Percentiles rank a stretch among this genome's conserved stretches.
These are phyloP conservation scores for Aricia agestis DNA, from an alignment of 1,140 invertebrate species.

Conservation along the genomic window DNA sequence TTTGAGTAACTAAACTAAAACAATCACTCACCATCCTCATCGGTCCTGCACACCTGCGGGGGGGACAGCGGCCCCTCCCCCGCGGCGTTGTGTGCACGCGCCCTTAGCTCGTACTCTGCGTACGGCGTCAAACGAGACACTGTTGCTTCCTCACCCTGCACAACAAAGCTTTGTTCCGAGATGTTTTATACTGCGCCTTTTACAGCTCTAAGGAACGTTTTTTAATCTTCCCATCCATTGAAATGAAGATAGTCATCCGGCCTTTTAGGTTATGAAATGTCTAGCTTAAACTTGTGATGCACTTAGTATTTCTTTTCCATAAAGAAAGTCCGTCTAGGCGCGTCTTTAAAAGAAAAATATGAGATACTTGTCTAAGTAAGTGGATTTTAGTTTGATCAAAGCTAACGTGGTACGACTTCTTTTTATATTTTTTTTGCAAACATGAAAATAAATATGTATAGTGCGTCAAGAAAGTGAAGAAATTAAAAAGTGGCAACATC, in stretches of 20 bases:
- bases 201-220: conserved; percentile 2
- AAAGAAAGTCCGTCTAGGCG: too few relatives aligned
- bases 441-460: too few relatives aligned
- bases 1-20: neutral
- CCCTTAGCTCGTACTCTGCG: conserved; percentile 89
- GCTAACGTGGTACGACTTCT: too few relatives aligned
- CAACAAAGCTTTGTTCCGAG: conserved; percentile 4
- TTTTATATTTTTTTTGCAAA: too few relatives aligned
- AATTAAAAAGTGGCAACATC: too few relatives aligned
- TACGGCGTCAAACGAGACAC: conserved; percentile 83
- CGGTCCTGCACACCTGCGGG: conserved; percentile 87
- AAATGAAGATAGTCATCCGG: neutral
- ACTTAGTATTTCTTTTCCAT: too few relatives aligned
- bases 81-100: conserved; percentile 88
- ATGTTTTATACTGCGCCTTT: neutral
- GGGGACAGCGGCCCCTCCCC: conserved; percentile 88
- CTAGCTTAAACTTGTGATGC: neutral
- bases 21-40: conserved; percentile 82
- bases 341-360: too few relatives aligned
- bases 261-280: neutral
- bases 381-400: too few relatives aligned
- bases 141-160: conserved; percentile 67
- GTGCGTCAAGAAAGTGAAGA: too few relatives aligned
- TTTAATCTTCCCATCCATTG: neutral
- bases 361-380: too few relatives aligned